These are phyloP conservation scores for Apolygus lucorum DNA, from an alignment of 1,140 invertebrate genomes.

Conservation along the genomic window DNA sequence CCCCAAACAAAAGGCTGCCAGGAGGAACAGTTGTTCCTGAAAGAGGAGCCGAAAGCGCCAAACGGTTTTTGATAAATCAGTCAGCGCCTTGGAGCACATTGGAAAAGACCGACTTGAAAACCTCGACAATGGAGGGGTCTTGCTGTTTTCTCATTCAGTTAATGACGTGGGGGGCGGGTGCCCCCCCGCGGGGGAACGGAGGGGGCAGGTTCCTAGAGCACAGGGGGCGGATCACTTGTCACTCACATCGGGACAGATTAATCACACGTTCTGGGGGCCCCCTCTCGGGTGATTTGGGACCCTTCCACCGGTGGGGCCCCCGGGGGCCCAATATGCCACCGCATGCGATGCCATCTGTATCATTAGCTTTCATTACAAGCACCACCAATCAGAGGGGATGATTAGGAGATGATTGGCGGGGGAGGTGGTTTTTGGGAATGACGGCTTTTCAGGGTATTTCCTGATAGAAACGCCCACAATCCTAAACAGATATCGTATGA, in stretches of 20 bases:
- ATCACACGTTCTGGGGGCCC: neutral
- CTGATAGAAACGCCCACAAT: too few species aligned
- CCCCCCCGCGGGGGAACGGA: neutral
- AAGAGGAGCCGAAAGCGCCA: neutral
- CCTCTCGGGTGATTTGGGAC: neutral
- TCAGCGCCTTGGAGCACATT: neutral
- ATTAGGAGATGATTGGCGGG: neutral
- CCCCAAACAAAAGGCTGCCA: neutral
- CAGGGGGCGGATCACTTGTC: neutral
- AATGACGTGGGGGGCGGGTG: neutral
- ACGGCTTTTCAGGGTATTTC: neutral
- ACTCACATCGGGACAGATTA: neutral
- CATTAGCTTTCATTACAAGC: neutral
- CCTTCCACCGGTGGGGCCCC: neutral
- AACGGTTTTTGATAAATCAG: constrained; percentile 1
- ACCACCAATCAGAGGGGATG: neutral
- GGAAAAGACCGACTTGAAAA: neutral
- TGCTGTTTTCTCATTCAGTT: neutral
- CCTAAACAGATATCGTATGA: too few species aligned
- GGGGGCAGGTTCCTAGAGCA: neutral
- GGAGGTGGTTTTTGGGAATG: neutral
- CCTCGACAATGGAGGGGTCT: neutral
- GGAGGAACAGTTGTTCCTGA: neutral
- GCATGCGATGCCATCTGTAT: neutral
- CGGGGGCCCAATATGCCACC: neutral